Evolutionary conservation across 2,113 vertebrate species (phyloP).

Genomic region (Cynocephalus volans): DNA sequence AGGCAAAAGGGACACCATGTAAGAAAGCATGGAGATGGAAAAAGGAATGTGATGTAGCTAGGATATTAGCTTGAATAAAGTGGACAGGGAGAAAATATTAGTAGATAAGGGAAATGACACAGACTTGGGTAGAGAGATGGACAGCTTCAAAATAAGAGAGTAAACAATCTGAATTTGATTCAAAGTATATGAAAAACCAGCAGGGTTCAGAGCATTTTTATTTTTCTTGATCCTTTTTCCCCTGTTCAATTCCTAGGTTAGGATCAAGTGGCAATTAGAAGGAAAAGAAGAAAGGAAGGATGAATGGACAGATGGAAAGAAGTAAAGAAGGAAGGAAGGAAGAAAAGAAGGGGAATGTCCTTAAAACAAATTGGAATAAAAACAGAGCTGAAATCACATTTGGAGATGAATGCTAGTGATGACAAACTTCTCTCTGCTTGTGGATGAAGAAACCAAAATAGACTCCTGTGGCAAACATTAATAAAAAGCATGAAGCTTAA

Average conservation of each 20-base stretch:
- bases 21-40: slow-evolving; percentile 21
- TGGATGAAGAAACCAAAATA: slow-evolving; percentile 66
- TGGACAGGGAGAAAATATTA: slow-evolving; percentile 13
- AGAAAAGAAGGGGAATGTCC: neutral
- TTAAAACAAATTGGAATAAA: slow-evolving; percentile 47
- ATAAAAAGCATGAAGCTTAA: slow-evolving; percentile 43
- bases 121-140: neutral
- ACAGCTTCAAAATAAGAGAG: slow-evolving; percentile 59
- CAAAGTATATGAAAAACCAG: slow-evolving; percentile 22
- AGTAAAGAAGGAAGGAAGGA: neutral
- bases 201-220: neutral
- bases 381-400: slow-evolving; percentile 60
- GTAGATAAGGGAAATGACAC: neutral
- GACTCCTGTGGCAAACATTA: slow-evolving; percentile 37
- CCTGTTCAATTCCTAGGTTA: slow-evolving; percentile 48
- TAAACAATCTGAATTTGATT: slow-evolving; percentile 50
- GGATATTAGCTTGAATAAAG: neutral
- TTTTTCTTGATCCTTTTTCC: slow-evolving; percentile 47
- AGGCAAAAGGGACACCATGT: neutral
- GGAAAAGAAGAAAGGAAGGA: neutral
- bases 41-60: slow-evolving; percentile 30
- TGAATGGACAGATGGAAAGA: neutral
- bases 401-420: slow-evolving; percentile 50
- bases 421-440: slow-evolving; percentile 54
- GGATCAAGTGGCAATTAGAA: slow-evolving; percentile 9